Conservation (phyloP, 2,113 vertebrate genomes). For the Heterotis niloticus region DNA sequence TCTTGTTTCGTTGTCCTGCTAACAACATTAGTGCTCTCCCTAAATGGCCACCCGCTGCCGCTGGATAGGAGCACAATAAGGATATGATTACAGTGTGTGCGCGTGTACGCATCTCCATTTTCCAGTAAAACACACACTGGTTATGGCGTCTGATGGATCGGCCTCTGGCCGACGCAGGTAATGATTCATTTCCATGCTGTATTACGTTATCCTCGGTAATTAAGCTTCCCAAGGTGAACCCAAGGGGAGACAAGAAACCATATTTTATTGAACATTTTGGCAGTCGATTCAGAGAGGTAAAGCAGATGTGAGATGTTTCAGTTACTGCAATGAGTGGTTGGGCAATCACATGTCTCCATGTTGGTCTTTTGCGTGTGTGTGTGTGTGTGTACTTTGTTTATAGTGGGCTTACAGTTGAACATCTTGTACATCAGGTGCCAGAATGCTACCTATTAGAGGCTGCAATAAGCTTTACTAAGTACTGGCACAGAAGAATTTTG, state of each 20-base stretch:
- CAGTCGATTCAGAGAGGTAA: constrained; percentile 72
- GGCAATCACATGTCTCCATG: no score
- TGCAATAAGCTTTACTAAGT: no score
- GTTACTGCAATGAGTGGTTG: no score
- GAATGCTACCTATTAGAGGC: no score
- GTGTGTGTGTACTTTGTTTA: background rate
- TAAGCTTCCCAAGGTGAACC: constrained; percentile 70
- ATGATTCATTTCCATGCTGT: constrained; percentile 60
- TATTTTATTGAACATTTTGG: constrained; percentile 60
- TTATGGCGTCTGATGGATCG: constrained; percentile 59
- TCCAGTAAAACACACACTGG: constrained; percentile 62
- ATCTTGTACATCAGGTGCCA: no score
- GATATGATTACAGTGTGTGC: constrained; percentile 67
- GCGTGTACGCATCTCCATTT: constrained; percentile 61
- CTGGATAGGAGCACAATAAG: constrained; percentile 62
- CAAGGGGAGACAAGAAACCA: constrained; percentile 66
- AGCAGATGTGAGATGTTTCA: background rate
- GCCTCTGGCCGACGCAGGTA: constrained; percentile 45
- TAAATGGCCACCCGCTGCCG: constrained; percentile 64
- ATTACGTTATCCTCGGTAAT: constrained; percentile 67
- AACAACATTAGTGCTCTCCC: constrained; percentile 71
- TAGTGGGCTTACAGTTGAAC: background rate
- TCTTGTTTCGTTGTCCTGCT: constrained; percentile 70
- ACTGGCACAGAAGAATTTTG: no score
- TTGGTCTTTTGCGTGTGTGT: background rate